Evolutionary conservation across 2,797 vertebrate genomes (phyloP), one percentile per base, ranked within the genome.

Genomic region (Sebastes itinus): DNA sequence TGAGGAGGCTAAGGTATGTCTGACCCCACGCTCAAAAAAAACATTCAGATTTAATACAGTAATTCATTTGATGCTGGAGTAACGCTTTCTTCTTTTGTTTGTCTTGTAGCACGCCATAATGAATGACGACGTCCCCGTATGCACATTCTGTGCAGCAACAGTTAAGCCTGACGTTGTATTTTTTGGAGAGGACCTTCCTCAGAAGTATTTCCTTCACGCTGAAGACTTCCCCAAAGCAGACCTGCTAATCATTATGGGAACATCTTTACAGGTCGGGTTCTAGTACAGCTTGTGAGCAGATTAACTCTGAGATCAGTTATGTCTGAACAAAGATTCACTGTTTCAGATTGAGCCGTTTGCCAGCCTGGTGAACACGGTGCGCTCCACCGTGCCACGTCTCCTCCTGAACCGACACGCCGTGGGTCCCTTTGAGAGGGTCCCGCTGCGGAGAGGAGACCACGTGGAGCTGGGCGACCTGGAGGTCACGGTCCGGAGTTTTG

Each of bases 81-180:
- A 25, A 80, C 33, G 2, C 25, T 56, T 67, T 14, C 5, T 70
- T 22, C 7, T 1, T 66, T 12, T 27, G 2, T 55, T 75, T 67
- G 12, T 75, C 66, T 65, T 7, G 8, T 85, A 95, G 94, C 64
- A 13, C 8, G 88, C 91, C 42, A 96, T 97, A 56, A 95, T 97
- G 94, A 95, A 64, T 5, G 95, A 92, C 71, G 80, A 42, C 1
- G 59, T 96, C 46, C 96, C 96, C 22, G 89, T 83, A 2, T 97
- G 96, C 74, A 87, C 94, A 0, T 96, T 96, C 84, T 96, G 96
- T 7, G 88, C 94, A 0, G 96, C 94, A 14, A 95, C 95, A 0
- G 96, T 96, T 70, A 97, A 97, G 82, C 96, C 96, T 1, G 95
- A 96, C 5, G 88, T 97, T 0, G 96, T 96, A 60, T 97, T 97